Base-by-base conservation (phyloP, 2,797 vertebrate genomes). In the Pampus argenteus region DNA sequence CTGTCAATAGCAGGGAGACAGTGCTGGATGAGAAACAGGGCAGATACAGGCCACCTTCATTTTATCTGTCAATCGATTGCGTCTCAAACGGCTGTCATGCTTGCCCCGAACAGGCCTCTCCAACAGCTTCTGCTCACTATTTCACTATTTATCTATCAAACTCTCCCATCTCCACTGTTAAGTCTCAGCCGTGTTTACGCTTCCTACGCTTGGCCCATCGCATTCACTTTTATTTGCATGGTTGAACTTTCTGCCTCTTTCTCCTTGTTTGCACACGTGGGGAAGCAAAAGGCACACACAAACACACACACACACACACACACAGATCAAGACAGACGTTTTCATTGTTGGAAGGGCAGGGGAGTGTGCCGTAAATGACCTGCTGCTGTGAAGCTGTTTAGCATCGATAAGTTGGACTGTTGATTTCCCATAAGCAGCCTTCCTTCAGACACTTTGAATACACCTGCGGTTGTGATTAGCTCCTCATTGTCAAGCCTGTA, bases 11-110 rank as follows among this genome's bases (percentile, higher is more conserved):
- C 38, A 47, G 48, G 15, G n/a, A 64, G 71, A 71, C 51, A 20
- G 28, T 22, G 57, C 10, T 63, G 59, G 50, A 71, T 63, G 70
- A 73, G 56, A 69, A 75, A 42, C 51, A 63, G 58, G 47, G 56
- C 44, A 70, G 62, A 48, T 60, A 73, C 40, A 47, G 72, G 61
- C 57, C 67, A 65, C 70, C 78, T 70, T 74, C 54, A 59, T 86
- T 87, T 76, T 23, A 79, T 78, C 76, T 34, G 70, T 71, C 66
- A 73, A 79, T 79, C 58, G 77, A 83, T 83, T 57, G 66, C 1
- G n/a, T 66, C 58, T 70, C 52, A 73, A 57, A 55, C 18, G 22
- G 45, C 74, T 76, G 81, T 77, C 71, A 63, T 40, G 50, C 17
- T 69, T 20, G 44, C 66, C 67, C 22, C 9, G 0, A 56, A 66